A percentile compares a stretch with the other conserved stretches of the same genome.
These are phyloP conservation scores for Heteractis magnifica DNA, from an alignment of 92 coral and sea anemone species.

Conservation along the genomic window DNA sequence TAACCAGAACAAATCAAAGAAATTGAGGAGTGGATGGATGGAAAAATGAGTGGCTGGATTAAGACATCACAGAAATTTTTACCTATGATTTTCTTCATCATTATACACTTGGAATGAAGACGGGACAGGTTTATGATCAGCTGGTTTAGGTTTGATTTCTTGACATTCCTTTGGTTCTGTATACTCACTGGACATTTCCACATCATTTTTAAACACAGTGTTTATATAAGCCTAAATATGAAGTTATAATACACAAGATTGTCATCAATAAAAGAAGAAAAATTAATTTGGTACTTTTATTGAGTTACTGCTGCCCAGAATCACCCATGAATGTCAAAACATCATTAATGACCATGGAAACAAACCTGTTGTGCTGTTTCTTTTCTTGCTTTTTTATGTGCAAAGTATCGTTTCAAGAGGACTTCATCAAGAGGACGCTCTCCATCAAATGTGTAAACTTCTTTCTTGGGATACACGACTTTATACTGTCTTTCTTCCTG, in stretches of 20 bases:
- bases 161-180: neutral
- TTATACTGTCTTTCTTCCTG: conserved; percentile 20
- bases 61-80: neutral
- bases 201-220: neutral
- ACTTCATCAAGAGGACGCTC: conserved; percentile 87
- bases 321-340: no score
- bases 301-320: no score
- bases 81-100: neutral
- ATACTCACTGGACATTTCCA: neutral
- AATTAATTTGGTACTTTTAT: neutral
- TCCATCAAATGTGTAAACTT: conserved; percentile 77
- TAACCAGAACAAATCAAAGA: neutral
- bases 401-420: conserved; percentile 65
- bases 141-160: neutral
- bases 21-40: neutral
- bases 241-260: neutral
- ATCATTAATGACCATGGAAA: neutral
- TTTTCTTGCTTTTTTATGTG: conserved; percentile 31
- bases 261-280: neutral
- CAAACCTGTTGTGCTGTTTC: conserved; percentile 12
- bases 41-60: neutral
- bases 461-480: conserved; percentile 81
- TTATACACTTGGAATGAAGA: neutral
- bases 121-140: neutral
- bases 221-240: neutral